Conservation (phyloP, 1,140 invertebrate species). For the Eurosta solidaginis region DNA sequence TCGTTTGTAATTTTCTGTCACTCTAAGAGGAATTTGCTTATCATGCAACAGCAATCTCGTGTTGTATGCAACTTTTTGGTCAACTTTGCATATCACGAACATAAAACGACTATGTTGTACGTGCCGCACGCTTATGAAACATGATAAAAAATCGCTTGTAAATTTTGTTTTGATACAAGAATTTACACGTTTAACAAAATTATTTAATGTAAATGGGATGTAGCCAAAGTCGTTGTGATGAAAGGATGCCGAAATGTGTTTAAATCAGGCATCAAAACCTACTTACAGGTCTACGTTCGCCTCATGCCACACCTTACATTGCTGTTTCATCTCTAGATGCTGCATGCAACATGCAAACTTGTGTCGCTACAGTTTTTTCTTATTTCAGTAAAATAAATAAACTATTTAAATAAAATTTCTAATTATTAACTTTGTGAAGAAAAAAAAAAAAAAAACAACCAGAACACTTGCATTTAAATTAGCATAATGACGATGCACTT, state of each 20-base stretch:
- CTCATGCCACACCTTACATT: no score
- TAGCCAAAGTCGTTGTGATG: neutral
- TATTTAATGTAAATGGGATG: neutral
- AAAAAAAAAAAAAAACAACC: no score
- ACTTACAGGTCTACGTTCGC: no score
- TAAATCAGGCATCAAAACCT: neutral
- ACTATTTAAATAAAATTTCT: constrained; percentile 8
- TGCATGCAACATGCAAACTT: constrained; percentile 14
- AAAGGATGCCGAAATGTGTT: neutral
- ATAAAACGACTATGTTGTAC: neutral
- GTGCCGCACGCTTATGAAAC: neutral
- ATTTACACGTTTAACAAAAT: neutral
- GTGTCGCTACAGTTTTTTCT: neutral
- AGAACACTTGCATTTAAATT: neutral
- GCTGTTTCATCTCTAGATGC: neutral
- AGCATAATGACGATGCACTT: neutral
- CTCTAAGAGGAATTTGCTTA: neutral
- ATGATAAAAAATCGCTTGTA: neutral
- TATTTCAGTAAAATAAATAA: neutral
- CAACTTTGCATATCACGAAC: neutral
- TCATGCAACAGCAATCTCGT: neutral
- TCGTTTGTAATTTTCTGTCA: neutral
- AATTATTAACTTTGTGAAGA: neutral
- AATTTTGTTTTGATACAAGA: neutral
- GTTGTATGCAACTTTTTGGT: neutral